These are phyloP conservation scores for Sus scrofa DNA, from an alignment of 2,113 vertebrate genomes.

Conservation along the genomic window T2T-Sscrofa CM000812.6:193379501-193380000, in stretches of 20 bases:
- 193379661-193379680: neutral
- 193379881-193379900: neutral
- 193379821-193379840: neutral
- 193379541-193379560: slow-evolving; percentile 28
- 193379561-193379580: neutral
- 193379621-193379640: neutral
- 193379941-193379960: neutral
- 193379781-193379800: neutral
- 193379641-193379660: neutral
- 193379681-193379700: neutral
- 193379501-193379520: neutral
- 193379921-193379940: neutral
- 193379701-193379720: slow-evolving; percentile 30
- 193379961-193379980: slow-evolving; percentile 50
- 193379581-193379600: neutral
- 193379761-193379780: neutral
- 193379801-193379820: neutral
- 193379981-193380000: slow-evolving; percentile 6
- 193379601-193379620: neutral
- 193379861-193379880: neutral
- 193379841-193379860: neutral
- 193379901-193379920: slow-evolving; percentile 22
- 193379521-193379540: neutral
- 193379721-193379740: neutral
- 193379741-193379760: neutral